Conservation (phyloP, 2,797 vertebrate genomes). For the Schizopygopsis malacanthus region DNA sequence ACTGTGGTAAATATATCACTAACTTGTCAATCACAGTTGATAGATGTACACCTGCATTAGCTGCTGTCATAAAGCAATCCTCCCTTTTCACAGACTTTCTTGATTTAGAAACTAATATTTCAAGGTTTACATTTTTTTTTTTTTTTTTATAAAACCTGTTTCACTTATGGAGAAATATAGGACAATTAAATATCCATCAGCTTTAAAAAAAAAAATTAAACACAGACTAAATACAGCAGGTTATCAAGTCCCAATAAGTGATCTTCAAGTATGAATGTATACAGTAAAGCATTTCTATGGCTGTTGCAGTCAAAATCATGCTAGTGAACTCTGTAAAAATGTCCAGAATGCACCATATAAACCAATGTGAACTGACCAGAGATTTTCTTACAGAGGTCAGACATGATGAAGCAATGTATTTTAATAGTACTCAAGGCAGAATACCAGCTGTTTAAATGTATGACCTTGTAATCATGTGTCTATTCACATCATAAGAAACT, state of each 20-base stretch:
- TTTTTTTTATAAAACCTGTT: too few species aligned
- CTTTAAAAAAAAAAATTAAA: neutral
- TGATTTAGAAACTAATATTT: too few species aligned
- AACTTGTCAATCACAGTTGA: neutral
- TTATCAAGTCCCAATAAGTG: neutral
- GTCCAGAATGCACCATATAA: neutral
- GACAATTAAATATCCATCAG: neutral
- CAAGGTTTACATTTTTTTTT: too few species aligned
- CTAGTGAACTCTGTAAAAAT: neutral
- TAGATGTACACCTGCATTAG: too few species aligned
- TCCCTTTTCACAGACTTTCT: too few species aligned
- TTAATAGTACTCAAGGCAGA: neutral
- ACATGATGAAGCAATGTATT: neutral
- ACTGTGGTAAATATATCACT: neutral
- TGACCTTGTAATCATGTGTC: neutral
- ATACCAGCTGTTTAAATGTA: neutral
- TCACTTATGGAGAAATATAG: neutral
- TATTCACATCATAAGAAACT: neutral
- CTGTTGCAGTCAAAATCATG: neutral
- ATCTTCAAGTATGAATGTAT: neutral
- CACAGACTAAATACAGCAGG: neutral
- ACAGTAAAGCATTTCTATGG: neutral
- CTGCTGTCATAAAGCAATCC: too few species aligned
- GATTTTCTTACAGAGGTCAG: neutral
- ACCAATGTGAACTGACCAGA: neutral